Evolutionary conservation across 2,113 vertebrate species (phyloP).

Genomic region (Oreochromis niloticus): DNA sequence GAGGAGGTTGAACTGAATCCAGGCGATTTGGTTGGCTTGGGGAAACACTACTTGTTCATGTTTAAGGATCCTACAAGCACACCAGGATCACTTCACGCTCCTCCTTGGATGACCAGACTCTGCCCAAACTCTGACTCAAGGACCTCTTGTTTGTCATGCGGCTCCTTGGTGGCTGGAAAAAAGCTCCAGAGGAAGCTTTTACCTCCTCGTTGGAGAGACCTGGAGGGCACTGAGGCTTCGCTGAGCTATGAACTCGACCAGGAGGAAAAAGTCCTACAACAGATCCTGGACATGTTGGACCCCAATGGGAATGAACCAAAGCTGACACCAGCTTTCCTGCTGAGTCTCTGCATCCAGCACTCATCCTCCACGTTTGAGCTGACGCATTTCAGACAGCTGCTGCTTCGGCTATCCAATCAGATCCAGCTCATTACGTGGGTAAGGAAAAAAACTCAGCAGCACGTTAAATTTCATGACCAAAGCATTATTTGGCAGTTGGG

Average conservation of each 20-base stretch:
- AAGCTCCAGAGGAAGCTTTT: background rate
- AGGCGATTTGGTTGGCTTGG: constrained; percentile 74
- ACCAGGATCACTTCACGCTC: constrained; percentile 21
- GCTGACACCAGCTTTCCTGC: constrained; percentile 71
- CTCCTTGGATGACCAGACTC: constrained; percentile 64
- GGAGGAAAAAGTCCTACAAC: constrained; percentile 64
- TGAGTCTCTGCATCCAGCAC: constrained; percentile 73
- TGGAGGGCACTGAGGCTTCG: constrained; percentile 39
- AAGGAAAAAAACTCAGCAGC: background rate
- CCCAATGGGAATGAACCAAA: constrained; percentile 53
- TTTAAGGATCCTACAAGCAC: constrained; percentile 73
- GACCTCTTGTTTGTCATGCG: constrained; percentile 46
- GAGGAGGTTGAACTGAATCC: constrained; percentile 65
- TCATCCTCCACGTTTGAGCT: constrained; percentile 55
- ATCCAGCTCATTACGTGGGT: constrained; percentile 74
- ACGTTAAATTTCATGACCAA: background rate
- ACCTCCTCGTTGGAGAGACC: constrained; percentile 54
- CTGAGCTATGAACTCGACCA: constrained; percentile 64
- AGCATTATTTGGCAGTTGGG: background rate
- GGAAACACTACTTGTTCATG: constrained; percentile 76
- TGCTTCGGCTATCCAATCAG: constrained; percentile 65
- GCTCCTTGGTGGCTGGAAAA: constrained; percentile 8
- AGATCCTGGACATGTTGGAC: constrained; percentile 56
- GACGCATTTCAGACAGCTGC: constrained; percentile 59
- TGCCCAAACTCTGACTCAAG: constrained; percentile 16